Conservation (phyloP, 2,888 invertebrate genomes). For the Drosophila fungiperda region DNA sequence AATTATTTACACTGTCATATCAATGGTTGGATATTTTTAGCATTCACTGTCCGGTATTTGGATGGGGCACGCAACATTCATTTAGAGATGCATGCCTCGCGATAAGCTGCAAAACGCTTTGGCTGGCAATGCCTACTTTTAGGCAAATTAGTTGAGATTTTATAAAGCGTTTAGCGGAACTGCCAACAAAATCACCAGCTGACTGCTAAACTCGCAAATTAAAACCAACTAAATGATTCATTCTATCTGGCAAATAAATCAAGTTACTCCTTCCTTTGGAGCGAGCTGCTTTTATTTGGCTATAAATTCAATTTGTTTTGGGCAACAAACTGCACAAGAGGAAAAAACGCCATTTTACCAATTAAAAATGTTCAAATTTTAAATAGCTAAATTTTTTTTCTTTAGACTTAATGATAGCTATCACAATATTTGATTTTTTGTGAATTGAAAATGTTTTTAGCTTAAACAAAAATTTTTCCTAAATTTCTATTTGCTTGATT, state of each 20-base stretch:
- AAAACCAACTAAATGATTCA: conserved; percentile 69
- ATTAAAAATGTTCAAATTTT: background rate
- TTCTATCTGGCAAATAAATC: conserved; percentile 73
- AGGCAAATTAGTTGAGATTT: conserved; percentile 71
- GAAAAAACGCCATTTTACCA: fast-evolving
- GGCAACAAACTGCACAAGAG: background rate
- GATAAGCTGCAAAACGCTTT: conserved; percentile 50
- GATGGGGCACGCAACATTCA: conserved; percentile 67
- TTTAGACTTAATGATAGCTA: background rate
- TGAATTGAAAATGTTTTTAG: background rate
- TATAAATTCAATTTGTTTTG: conserved; percentile 77
- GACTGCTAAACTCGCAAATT: conserved; percentile 73
- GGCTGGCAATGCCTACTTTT: conserved; percentile 62
- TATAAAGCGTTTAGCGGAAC: conserved; percentile 43
- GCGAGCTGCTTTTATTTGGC: conserved; percentile 54
- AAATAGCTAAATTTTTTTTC: background rate
- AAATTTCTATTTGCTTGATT: background rate
- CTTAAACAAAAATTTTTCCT: background rate
- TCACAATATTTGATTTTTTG: background rate
- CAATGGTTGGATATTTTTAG: conserved; percentile 41
- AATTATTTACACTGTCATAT: conserved; percentile 64
- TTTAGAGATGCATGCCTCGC: conserved; percentile 77
- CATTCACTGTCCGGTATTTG: background rate
- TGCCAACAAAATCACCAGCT: conserved; percentile 49
- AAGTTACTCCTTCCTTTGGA: conserved; percentile 34